Conservation (phyloP, 2,888 invertebrate species). For the Drosophila anomalata region DNA sequence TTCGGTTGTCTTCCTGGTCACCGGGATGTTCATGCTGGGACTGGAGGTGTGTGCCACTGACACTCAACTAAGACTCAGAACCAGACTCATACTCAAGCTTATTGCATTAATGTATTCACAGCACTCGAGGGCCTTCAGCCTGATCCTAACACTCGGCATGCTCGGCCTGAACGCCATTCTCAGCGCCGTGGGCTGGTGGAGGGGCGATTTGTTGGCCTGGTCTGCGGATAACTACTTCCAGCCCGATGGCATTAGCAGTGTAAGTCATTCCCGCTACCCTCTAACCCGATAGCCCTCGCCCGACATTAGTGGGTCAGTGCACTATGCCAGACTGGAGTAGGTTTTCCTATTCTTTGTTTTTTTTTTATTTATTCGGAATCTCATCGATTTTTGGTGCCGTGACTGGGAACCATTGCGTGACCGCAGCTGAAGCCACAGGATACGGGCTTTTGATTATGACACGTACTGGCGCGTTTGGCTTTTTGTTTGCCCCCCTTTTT, state of each 20-base stretch:
- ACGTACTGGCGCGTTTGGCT: conserved; percentile 45
- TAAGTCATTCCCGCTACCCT: conserved; percentile 60
- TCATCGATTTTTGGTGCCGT: conserved; percentile 72
- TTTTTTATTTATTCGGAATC: conserved; percentile 20
- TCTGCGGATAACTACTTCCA: conserved; percentile 79
- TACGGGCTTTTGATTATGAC: conserved; percentile 77
- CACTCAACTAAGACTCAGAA: background rate
- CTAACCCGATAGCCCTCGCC: background rate
- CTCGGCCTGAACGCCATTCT: conserved; percentile 82
- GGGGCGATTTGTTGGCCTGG: conserved; percentile 82
- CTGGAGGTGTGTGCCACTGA: conserved; percentile 84
- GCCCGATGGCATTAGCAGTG: conserved; percentile 82
- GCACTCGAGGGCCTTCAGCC: conserved; percentile 83
- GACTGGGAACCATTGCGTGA: conserved; percentile 64
- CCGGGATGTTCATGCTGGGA: conserved; percentile 86
- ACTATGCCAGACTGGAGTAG: conserved; percentile 51
- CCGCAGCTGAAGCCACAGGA: conserved; percentile 57
- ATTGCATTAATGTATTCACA: conserved; percentile 45
- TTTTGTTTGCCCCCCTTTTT: conserved; percentile 18
- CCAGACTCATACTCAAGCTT: background rate
- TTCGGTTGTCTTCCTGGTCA: conserved; percentile 85
- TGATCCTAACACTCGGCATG: conserved; percentile 83
- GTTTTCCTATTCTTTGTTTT: conserved; percentile 13
- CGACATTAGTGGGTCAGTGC: conserved; percentile 71
- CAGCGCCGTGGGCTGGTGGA: conserved; percentile 82